These are phyloP conservation scores for Lichenostomus cassidix DNA, from an alignment of 2,113 vertebrate species.

Conservation along the genomic window DNA sequence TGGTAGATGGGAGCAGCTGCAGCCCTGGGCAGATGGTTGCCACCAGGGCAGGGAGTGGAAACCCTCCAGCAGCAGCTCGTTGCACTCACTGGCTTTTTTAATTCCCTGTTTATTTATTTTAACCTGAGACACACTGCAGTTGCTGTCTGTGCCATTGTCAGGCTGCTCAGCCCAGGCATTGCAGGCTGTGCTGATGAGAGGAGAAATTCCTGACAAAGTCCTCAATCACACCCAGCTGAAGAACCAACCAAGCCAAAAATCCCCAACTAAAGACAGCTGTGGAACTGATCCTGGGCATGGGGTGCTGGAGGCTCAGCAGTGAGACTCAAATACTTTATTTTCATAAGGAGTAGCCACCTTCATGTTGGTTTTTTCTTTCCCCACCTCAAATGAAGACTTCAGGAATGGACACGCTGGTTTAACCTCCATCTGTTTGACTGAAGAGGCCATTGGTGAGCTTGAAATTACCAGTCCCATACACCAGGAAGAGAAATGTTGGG, in stretches of 20 bases:
- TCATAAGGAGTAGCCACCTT: background rate
- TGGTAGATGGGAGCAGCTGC: background rate
- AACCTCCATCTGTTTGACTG: background rate
- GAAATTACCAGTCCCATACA: background rate
- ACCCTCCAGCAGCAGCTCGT: background rate
- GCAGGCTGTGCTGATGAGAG: background rate
- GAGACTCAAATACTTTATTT: background rate
- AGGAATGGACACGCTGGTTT: background rate
- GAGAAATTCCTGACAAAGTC: background rate
- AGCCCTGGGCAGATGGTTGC: background rate
- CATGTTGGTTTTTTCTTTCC: background rate
- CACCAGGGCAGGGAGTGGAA: fast-evolving
- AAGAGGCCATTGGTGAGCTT: fast-evolving
- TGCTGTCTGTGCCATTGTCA: background rate
- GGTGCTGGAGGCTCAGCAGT: background rate
- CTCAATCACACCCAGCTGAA: background rate
- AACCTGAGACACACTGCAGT: fast-evolving
- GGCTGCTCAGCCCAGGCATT: background rate
- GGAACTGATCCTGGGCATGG: background rate
- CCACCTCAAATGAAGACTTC: background rate
- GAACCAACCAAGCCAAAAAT: background rate
- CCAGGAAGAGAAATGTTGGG: background rate
- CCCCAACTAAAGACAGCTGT: background rate
- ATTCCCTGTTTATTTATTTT: background rate
- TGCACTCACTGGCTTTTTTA: background rate